phyloP scores from a whole-genome alignment of 2,888 invertebrate species.

The Rhodophaea formosa region DNA sequence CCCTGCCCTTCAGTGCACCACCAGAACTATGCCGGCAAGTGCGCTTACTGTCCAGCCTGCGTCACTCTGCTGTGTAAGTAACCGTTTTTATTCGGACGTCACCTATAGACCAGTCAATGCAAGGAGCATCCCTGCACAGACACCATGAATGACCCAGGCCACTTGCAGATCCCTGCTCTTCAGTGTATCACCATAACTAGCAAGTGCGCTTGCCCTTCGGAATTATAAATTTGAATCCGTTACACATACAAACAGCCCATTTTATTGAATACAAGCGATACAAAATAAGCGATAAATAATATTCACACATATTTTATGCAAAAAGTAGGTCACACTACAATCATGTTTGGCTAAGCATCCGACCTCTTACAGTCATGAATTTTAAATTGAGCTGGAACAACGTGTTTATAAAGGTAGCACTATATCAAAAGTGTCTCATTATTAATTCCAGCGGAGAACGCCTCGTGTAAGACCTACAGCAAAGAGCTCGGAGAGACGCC shows the following conservation, averaged over 20 bases:
- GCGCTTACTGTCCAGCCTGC: slow-evolving; percentile 74
- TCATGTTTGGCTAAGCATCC: background rate
- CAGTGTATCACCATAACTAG: slow-evolving; percentile 61
- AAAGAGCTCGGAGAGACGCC: slow-evolving; percentile 71
- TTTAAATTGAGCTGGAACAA: background rate
- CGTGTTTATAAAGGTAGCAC: background rate
- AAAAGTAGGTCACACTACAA: too few species aligned
- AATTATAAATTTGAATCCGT: too few species aligned
- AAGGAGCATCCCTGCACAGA: slow-evolving; percentile 57
- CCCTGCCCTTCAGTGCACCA: slow-evolving; percentile 53
- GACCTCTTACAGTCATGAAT: background rate
- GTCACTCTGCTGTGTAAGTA: slow-evolving; percentile 61
- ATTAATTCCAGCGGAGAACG: slow-evolving; percentile 52
- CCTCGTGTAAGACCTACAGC: slow-evolving; percentile 66
- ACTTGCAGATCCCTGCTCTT: slow-evolving; percentile 55
- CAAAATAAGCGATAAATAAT: too few species aligned
- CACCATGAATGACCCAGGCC: slow-evolving; percentile 37
- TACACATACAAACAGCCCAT: too few species aligned
- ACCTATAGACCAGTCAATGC: slow-evolving; percentile 35
- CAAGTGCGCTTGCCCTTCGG: slow-evolving; percentile 65
- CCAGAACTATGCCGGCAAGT: slow-evolving; percentile 63
- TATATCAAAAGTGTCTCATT: slow-evolving; percentile 3
- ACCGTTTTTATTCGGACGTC: background rate
- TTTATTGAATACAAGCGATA: too few species aligned
- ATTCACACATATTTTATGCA: too few species aligned